Conservation (phyloP, 2,113 vertebrate genomes). For the Callionymus lyra region DNA sequence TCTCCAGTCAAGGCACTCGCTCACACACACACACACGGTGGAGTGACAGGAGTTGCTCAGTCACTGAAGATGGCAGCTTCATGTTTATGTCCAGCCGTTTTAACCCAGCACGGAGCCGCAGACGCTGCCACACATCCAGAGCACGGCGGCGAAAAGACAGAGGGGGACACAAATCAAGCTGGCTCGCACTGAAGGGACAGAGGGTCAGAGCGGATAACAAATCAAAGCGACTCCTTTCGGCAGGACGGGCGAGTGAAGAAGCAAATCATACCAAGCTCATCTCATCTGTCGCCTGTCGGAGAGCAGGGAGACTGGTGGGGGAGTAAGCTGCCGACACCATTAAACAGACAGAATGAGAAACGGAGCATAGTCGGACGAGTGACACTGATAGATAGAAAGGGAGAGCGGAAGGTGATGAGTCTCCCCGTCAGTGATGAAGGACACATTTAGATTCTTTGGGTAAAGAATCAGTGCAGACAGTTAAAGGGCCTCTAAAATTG, state of each 20-base stretch:
- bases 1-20: background rate
- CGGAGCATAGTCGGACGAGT: background rate
- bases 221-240: slow-evolving; percentile 41
- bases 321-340: slow-evolving; percentile 10
- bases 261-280: slow-evolving; percentile 44
- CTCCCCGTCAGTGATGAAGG: background rate
- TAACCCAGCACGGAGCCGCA: background rate
- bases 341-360: slow-evolving; percentile 22
- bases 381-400: slow-evolving; percentile 4
- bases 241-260: slow-evolving; percentile 6
- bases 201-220: slow-evolving; percentile 36
- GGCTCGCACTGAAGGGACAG: slow-evolving; percentile 11
- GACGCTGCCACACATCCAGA: slow-evolving; percentile 36
- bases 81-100: slow-evolving; percentile 19
- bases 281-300: slow-evolving; percentile 32
- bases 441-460: no score
- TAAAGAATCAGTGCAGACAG: no score
- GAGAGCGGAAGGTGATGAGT: slow-evolving; percentile 6
- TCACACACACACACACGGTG: no score
- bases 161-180: slow-evolving; percentile 45
- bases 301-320: background rate
- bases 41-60: background rate
- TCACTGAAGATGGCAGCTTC: slow-evolving; percentile 12
- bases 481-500: no score
- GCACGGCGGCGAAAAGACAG: slow-evolving; percentile 8